A percentile compares a stretch with the other conserved stretches of the same genome.
Evolutionary conservation across 2,888 invertebrate species (phyloP).

Genomic region (Ryuthela nishihirai): DNA sequence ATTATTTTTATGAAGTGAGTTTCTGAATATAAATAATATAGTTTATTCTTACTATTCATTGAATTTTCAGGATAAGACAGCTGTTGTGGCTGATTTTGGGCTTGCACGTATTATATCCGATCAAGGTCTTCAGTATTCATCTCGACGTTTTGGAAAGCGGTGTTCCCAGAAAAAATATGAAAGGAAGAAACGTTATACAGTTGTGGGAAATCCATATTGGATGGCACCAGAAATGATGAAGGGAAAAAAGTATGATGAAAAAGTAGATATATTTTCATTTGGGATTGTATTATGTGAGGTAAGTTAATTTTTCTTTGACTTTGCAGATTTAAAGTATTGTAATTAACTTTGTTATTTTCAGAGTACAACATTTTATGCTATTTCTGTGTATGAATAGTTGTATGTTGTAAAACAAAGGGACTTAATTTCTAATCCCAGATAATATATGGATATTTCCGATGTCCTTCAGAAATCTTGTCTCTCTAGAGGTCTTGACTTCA

Average conservation of each 20-base stretch:
- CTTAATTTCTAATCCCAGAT: too few species aligned
- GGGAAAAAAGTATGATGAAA: constrained; percentile 91
- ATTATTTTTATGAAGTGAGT: too few species aligned
- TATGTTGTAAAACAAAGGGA: too few species aligned
- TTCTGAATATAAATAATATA: background rate
- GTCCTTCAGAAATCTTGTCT: too few species aligned
- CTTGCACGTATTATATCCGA: constrained; percentile 63
- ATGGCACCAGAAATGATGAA: constrained; percentile 99
- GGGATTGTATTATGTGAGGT: constrained; percentile 94
- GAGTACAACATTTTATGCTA: background rate
- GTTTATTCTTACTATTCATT: background rate
- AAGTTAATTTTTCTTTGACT: constrained; percentile 44
- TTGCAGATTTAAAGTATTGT: too few species aligned
- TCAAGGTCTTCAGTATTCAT: constrained; percentile 36
- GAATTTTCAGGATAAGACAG: constrained; percentile 69
- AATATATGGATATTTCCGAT: too few species aligned
- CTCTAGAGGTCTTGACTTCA: too few species aligned
- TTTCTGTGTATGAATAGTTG: background rate
- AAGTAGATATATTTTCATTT: constrained; percentile 93
- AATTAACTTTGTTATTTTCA: background rate
- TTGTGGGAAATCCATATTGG: constrained; percentile 97
- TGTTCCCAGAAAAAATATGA: constrained; percentile 60
- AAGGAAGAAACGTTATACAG: constrained; percentile 84
- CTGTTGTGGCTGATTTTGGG: constrained; percentile 94
- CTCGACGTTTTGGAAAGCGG: constrained; percentile 45